Conservation (phyloP, 2,888 invertebrate species). For the Pheosia tremula region DNA sequence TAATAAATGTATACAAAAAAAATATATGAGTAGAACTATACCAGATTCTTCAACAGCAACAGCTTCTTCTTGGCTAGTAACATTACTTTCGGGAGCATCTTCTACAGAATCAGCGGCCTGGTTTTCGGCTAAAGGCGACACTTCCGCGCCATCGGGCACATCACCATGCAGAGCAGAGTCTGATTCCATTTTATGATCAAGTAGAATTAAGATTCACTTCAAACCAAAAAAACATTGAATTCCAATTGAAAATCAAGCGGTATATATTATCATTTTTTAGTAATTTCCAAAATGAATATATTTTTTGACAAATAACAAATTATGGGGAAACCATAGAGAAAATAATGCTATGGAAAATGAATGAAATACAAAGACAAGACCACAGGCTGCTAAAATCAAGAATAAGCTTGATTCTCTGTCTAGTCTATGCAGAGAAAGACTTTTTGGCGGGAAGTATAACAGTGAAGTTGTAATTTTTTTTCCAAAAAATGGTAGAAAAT, state of each 20-base stretch:
- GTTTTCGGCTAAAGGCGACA: constrained; percentile 70
- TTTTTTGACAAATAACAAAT: constrained; percentile 55
- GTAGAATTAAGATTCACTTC: constrained; percentile 31
- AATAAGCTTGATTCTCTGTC: too few species aligned
- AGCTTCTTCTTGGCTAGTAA: constrained; percentile 64
- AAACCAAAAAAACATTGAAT: constrained; percentile 61
- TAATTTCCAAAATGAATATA: constrained; percentile 42
- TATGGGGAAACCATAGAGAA: constrained; percentile 35
- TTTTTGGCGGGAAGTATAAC: too few species aligned
- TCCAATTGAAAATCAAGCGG: constrained; percentile 38
- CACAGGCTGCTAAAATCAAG: too few species aligned
- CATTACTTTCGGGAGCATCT: constrained; percentile 68
- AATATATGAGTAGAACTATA: constrained; percentile 24
- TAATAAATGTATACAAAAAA: neutral
- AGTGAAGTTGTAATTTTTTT: too few species aligned
- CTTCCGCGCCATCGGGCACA: constrained; percentile 80
- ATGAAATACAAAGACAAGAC: too few species aligned
- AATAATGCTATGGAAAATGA: too few species aligned
- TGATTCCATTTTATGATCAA: constrained; percentile 65
- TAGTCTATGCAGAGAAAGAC: too few species aligned
- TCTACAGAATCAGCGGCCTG: constrained; percentile 62
- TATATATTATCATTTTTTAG: constrained; percentile 52
- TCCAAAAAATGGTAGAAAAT: too few species aligned
- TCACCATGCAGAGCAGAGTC: constrained; percentile 70
- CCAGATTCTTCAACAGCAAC: constrained; percentile 62